A percentile compares a stretch with the other conserved stretches of the same genome.
Evolutionary conservation across 2,888 invertebrate genomes (phyloP).

Genomic region (Neuroscelio doddi): DNA sequence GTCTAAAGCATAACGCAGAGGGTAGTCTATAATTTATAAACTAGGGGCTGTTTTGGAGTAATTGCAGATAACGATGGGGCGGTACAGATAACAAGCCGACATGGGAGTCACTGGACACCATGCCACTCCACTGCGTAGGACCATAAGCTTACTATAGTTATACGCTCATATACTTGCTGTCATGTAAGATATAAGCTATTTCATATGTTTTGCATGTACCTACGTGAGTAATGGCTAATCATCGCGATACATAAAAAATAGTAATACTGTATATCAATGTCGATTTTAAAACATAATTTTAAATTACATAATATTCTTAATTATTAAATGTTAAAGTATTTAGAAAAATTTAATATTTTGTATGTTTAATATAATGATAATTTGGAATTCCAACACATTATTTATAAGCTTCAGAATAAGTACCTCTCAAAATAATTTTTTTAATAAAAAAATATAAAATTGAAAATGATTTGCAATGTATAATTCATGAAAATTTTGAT

Average conservation of each 20-base stretch:
- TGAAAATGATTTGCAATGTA: too few species aligned
- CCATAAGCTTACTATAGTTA: constrained; percentile 35
- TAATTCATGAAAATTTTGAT: too few species aligned
- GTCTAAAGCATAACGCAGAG: constrained; percentile 53
- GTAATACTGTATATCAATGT: neutral
- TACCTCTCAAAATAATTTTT: too few species aligned
- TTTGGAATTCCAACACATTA: too few species aligned
- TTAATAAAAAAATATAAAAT: too few species aligned
- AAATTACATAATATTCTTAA: too few species aligned
- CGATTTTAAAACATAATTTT: neutral
- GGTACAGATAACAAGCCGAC: constrained; percentile 71
- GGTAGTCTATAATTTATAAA: constrained; percentile 71
- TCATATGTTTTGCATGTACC: constrained; percentile 4
- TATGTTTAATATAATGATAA: too few species aligned
- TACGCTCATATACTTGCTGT: constrained; percentile 18
- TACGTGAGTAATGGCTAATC: neutral
- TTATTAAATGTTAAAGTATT: too few species aligned
- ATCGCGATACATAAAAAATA: neutral
- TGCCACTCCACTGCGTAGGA: constrained; percentile 42
- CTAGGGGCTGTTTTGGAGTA: constrained; percentile 71
- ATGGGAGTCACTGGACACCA: constrained; percentile 71
- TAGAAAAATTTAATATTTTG: too few species aligned
- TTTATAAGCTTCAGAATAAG: too few species aligned
- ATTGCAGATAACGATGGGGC: constrained; percentile 71
- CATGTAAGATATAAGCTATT: constrained; percentile 13